Percentiles rank a stretch among this genome's conserved stretches.
Conservation (phyloP, 2,113 vertebrate genomes). For the Physeter macrocephalus region DNA sequence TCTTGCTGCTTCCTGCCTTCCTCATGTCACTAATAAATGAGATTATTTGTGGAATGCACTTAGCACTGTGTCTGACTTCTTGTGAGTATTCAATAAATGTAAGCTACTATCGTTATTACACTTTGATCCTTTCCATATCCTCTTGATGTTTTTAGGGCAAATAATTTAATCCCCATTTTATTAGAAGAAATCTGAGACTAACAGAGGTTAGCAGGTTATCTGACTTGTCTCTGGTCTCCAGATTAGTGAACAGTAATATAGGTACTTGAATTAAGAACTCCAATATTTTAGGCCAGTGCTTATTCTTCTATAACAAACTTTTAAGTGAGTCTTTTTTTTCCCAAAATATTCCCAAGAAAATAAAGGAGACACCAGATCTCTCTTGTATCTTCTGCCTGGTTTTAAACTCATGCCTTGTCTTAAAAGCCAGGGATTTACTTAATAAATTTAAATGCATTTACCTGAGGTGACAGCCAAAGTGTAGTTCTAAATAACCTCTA, state of each 20-base stretch:
- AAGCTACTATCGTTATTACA: not conserved
- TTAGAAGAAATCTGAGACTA: conserved; percentile 31
- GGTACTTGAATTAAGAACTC: not conserved
- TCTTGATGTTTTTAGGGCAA: not conserved
- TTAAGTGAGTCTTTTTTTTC: not conserved
- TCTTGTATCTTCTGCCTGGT: not conserved
- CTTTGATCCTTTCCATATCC: not conserved
- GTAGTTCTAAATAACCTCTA: not conserved
- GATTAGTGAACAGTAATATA: not conserved
- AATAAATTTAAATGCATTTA: not conserved
- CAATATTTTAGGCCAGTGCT: not conserved
- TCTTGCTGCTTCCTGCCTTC: not conserved
- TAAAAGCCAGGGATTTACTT: not conserved
- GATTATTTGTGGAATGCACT: not conserved
- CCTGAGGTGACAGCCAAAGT: not conserved
- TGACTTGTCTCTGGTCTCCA: not conserved
- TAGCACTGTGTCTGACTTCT: not conserved
- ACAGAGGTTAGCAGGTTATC: not conserved
- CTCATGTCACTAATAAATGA: not conserved
- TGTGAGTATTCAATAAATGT: not conserved
- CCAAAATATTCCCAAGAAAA: not conserved
- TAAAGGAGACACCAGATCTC: not conserved
- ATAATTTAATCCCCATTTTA: conserved; percentile 42
- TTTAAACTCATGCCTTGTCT: not conserved
- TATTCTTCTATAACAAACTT: not conserved